These are phyloP conservation scores for Junonia oenone DNA, from an alignment of 2,888 invertebrate genomes.

Conservation along the genomic window DNA sequence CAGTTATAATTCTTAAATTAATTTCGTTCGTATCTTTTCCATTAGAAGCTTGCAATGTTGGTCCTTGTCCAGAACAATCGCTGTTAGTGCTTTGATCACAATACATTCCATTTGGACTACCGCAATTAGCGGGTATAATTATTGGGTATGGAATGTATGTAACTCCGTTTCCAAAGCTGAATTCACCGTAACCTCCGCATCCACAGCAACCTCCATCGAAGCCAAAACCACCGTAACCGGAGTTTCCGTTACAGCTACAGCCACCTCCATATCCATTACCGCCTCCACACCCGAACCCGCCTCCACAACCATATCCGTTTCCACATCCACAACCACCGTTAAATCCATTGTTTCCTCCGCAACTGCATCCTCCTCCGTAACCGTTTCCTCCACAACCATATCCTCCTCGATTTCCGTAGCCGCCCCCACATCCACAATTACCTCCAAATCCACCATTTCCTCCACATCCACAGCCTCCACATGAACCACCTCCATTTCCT, in stretches of 20 bases:
- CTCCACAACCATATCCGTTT: constrained; percentile 19
- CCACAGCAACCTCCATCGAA: background rate
- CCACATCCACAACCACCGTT: constrained; percentile 19
- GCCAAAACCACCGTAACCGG: constrained; percentile 3
- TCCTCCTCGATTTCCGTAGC: background rate
- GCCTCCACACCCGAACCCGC: background rate
- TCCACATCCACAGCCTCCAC: constrained; percentile 1
- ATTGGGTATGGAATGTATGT: constrained; percentile 32
- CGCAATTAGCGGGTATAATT: constrained; percentile 24
- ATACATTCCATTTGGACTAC: background rate
- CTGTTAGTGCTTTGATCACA: constrained; percentile 7
- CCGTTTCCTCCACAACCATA: background rate
- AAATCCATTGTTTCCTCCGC: background rate
- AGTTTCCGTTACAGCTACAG: background rate
- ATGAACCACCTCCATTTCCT: constrained; percentile 18
- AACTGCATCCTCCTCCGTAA: background rate
- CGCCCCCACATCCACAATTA: background rate
- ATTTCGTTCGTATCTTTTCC: constrained; percentile 25
- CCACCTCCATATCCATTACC: background rate
- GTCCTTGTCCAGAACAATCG: background rate
- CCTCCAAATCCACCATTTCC: background rate
- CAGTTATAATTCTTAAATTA: constrained; percentile 27
- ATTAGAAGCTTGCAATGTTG: constrained; percentile 9
- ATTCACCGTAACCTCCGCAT: background rate
- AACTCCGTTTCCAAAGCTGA: constrained; percentile 8